A percentile compares a stretch with the other conserved stretches of the same genome.
phyloP scores from a whole-genome alignment of 2,797 vertebrate species.

The Microhierax caerulescens region DNA sequence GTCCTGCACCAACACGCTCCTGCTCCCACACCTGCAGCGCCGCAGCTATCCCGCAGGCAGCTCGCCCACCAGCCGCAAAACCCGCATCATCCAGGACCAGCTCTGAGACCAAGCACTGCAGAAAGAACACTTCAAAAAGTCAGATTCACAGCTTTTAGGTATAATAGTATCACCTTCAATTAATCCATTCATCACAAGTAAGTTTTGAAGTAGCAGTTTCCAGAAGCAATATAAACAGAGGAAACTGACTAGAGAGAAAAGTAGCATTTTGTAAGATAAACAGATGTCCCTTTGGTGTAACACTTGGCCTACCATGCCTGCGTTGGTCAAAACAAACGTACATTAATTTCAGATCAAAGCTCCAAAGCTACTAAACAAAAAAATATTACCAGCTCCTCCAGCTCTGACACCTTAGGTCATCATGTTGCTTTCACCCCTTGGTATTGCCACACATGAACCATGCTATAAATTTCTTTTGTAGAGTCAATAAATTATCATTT shows the following conservation, averaged over 20 bases:
- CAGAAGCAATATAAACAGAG: neutral
- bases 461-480: neutral
- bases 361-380: neutral
- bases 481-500: neutral
- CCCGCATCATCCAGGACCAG: neutral
- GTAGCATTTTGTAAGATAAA: neutral
- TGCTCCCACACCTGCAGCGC: rapidly evolving
- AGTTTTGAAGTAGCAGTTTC: neutral
- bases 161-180: rapidly evolving
- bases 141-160: rapidly evolving
- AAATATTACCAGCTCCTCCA: neutral
- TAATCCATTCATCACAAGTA: too few species aligned
- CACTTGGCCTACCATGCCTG: neutral
- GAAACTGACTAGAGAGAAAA: neutral
- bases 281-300: rapidly evolving
- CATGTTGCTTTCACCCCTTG: neutral
- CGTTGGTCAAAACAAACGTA: rapidly evolving
- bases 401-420: rapidly evolving
- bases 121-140: rapidly evolving
- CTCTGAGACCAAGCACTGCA: neutral
- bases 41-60: neutral
- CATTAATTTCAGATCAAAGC: neutral
- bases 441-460: neutral
- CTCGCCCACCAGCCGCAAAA: neutral
- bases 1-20: neutral